Percentiles rank a stretch among this genome's conserved stretches.
Evolutionary conservation across 2,888 invertebrate species (phyloP).

Genomic region (Brachylomia viminalis): DNA sequence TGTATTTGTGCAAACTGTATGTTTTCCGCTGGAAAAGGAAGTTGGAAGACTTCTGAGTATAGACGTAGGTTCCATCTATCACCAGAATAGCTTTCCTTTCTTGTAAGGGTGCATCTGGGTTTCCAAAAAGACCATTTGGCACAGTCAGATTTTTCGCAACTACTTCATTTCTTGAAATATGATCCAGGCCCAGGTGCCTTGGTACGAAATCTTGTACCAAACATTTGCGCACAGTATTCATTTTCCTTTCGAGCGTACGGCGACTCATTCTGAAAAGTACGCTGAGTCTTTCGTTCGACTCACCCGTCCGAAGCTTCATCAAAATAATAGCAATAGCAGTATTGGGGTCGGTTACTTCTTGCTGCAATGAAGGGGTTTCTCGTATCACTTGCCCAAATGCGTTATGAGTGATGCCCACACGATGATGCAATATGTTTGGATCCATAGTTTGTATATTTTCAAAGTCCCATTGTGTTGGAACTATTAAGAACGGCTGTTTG

Average conservation of each 20-base stretch:
- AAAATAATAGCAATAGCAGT: conserved; percentile 27
- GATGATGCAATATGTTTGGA: conserved; percentile 25
- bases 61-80: conserved; percentile 35
- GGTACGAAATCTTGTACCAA: conserved; percentile 17
- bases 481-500: conserved; percentile 20
- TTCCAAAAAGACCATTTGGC: conserved; percentile 11
- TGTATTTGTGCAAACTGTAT: conserved; percentile 11
- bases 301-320: conserved; percentile 26
- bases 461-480: conserved; percentile 28
- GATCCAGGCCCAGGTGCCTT: conserved; percentile 1
- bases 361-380: conserved; percentile 23
- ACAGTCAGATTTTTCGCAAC: conserved; percentile 1
- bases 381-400: conserved; percentile 15
- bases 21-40: conserved; percentile 15
- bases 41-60: conserved; percentile 22
- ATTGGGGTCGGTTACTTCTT: conserved; percentile 18
- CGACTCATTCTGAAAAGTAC: conserved; percentile 18
- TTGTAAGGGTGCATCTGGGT: conserved; percentile 13
- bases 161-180: conserved; percentile 4
- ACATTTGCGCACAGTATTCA: conserved; percentile 9
- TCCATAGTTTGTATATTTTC: conserved; percentile 24
- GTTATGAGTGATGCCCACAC: conserved; percentile 22
- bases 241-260: conserved; percentile 7
- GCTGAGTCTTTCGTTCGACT: conserved; percentile 14
- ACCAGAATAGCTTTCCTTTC: conserved; percentile 23